These are phyloP conservation scores for Anniella stebbinsi DNA, from an alignment of 2,797 vertebrate species.

Conservation along the genomic window DNA sequence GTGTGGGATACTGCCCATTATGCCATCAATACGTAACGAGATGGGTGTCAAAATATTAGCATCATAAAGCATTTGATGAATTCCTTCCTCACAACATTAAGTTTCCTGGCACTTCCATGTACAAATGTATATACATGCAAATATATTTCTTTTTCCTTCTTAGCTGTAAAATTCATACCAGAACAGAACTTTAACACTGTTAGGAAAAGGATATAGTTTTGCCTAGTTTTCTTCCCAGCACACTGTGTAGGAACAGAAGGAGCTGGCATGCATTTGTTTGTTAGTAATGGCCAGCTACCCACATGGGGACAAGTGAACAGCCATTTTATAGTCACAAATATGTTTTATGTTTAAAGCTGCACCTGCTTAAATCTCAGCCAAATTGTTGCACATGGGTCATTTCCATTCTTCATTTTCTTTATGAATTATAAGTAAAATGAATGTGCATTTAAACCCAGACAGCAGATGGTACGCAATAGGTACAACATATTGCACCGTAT, in stretches of 20 bases:
- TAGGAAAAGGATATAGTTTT: conserved; percentile 19
- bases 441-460: conserved; percentile 76
- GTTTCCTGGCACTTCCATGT: not conserved
- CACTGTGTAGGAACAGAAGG: conserved; percentile 45
- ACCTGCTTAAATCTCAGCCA: conserved; percentile 73
- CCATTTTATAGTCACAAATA: conserved; percentile 72
- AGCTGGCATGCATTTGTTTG: conserved; percentile 57
- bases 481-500: conserved; percentile 76
- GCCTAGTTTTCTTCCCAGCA: not conserved
- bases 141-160: not conserved
- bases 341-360: conserved; percentile 70
- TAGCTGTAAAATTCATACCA: conserved; percentile 4
- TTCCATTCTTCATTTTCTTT: conserved; percentile 74
- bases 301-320: conserved; percentile 63
- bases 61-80: not conserved
- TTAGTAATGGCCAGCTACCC: conserved; percentile 59
- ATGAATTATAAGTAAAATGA: conserved; percentile 78
- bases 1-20: not conserved
- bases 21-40: not conserved
- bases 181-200: not conserved
- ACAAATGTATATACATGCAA: conserved; percentile 2
- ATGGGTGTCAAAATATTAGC: not conserved
- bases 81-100: not conserved
- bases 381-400: conserved; percentile 71
- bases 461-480: conserved; percentile 78